These are phyloP conservation scores for Halcyon leucocephala DNA, from an alignment of 2,797 vertebrate species.

Conservation along the genomic window DNA sequence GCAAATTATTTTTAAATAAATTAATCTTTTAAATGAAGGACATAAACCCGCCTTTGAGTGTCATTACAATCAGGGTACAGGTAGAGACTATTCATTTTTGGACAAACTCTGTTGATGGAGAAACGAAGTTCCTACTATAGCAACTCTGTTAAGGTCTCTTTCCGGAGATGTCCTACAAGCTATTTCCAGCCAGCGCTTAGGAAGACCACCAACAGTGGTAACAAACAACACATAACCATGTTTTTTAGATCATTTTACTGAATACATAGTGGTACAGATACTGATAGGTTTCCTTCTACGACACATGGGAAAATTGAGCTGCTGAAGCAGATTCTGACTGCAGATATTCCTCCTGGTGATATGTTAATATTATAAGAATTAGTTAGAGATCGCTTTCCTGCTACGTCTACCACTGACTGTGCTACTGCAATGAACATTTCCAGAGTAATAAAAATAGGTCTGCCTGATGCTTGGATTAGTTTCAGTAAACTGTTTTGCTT, in stretches of 20 bases:
- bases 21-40: not conserved
- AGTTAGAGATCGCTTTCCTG: not conserved
- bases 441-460: constrained; percentile 17
- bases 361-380: constrained; percentile 10
- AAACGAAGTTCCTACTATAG: not conserved
- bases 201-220: not conserved
- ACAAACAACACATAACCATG: not conserved
- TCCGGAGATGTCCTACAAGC: not conserved
- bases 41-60: not conserved
- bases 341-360: not conserved
- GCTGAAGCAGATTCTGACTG: not conserved
- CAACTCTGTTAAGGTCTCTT: not conserved
- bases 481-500: constrained; percentile 13
- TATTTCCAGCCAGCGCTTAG: not conserved
- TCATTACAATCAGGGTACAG: not conserved
- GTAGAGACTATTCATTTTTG: not conserved
- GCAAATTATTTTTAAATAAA: not conserved
- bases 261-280: not conserved
- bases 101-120: not conserved
- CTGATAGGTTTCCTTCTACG: not conserved
- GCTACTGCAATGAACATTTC: not conserved
- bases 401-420: not conserved
- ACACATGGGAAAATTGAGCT: not conserved
- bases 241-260: not conserved
- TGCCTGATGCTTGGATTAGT: not conserved